Evolutionary conservation across 2,888 invertebrate genomes (phyloP), one percentile per base, ranked within the genome.

Genomic region (Noctua pronuba): DNA sequence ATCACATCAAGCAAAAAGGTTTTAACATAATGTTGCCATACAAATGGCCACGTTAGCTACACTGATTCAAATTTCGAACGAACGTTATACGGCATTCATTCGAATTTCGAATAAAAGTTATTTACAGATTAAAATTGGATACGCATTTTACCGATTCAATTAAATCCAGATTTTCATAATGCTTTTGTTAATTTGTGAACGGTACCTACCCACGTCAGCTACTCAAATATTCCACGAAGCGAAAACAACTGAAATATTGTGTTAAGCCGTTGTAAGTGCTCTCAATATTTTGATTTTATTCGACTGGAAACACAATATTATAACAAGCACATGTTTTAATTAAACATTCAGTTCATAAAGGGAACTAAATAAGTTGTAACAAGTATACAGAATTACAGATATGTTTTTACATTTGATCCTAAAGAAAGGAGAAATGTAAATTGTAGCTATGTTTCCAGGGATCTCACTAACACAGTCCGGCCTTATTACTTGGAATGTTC

Each of bases 101-200:
- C 62, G 44, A 64, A 82, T 75, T 85, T n/a, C 66, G 38, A 82
- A 75, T 82, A 10, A 81, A 74, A 35, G 7, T 74, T 69, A 84
- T 85, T 70, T 80, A 81, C 73, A 55, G 55, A 74, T 82, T 70
- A 72, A 83, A 83, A 75, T 60, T 69, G 46, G 46, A 79, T 64
- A 58, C 85, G 16, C 67, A 58, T 85, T 82, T 62, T 35, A 62
- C 28, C 13, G 28, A 71, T 75, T 74, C 65, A 82, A 76, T 75
- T 82, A 69, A 76, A 76, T 75, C 55, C 72, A 65, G 46, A 73
- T 83, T 85, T 86, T 73, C 82, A 82, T 83, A 77, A 83, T 73
- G 62, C 31, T 31, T 73, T 76, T 76, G 49, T 66, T 82, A 67
- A 73, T 85, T 75, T 65, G 46, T 65, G 52, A 69, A 70, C 35